Percentiles rank a stretch among this genome's conserved stretches.
phyloP scores from a whole-genome alignment of 1,140 invertebrate genomes.

The Cherax destructor region DNA sequence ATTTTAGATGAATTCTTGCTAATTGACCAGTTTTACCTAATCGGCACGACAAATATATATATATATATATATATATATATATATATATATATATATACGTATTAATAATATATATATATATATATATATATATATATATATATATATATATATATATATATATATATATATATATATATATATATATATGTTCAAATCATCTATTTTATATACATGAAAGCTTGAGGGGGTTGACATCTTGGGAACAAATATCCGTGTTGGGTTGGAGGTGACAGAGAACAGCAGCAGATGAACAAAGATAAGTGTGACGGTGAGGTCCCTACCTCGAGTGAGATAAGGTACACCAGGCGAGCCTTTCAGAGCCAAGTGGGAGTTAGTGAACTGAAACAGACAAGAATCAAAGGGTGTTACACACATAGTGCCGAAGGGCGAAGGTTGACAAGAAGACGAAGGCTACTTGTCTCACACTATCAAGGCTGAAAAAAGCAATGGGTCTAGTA shows the following conservation, averaged over 20 bases:
- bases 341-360: constrained; percentile 68
- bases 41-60: no score
- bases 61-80: neutral
- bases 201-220: neutral
- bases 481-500: neutral
- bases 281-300: constrained; percentile 24
- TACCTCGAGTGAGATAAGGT: constrained; percentile 68
- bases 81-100: constrained; percentile 1
- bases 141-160: constrained; percentile 47
- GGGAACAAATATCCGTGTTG: neutral
- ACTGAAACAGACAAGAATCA: constrained; percentile 69
- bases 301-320: constrained; percentile 62
- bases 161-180: constrained; percentile 47
- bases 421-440: constrained; percentile 38
- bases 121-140: constrained; percentile 24
- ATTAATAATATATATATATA: constrained; percentile 8
- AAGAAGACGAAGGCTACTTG: neutral
- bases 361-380: constrained; percentile 70
- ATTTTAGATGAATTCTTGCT: no score
- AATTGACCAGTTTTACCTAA: no score
- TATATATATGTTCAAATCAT: constrained; percentile 30
- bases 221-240: no score
- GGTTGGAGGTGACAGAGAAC: neutral
- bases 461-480: neutral
- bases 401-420: constrained; percentile 67